Conservation (phyloP, 2,797 vertebrate genomes). For the Coreius guichenoti region DNA sequence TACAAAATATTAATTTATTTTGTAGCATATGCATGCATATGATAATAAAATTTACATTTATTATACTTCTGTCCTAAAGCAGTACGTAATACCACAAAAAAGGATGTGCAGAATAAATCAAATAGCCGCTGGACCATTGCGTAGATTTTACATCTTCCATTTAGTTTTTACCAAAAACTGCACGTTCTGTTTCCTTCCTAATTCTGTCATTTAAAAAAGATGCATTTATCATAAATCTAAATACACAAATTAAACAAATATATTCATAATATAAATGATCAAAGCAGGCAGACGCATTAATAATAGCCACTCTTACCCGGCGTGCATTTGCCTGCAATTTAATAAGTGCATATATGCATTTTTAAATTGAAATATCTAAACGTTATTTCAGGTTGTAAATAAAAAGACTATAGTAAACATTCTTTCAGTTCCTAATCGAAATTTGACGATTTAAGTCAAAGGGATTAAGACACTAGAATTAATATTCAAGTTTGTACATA, state of each 20-base stretch:
- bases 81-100: neutral
- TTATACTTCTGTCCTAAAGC: neutral
- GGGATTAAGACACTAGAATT: neutral
- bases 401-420: neutral
- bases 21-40: neutral
- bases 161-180: neutral
- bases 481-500: slow-evolving; percentile 21
- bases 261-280: neutral
- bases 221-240: neutral
- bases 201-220: neutral
- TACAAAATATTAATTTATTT: neutral
- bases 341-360: slow-evolving; percentile 34
- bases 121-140: neutral
- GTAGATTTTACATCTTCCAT: neutral
- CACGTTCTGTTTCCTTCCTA: neutral
- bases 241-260: slow-evolving; percentile 8
- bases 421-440: neutral
- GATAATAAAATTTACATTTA: neutral
- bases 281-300: neutral
- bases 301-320: neutral
- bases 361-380: neutral
- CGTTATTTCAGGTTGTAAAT: neutral
- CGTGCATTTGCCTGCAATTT: neutral
- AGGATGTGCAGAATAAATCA: neutral
- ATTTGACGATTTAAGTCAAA: neutral